Base-by-base conservation (phyloP, 2,888 invertebrate species). In the Thymelicus lineola region DNA sequence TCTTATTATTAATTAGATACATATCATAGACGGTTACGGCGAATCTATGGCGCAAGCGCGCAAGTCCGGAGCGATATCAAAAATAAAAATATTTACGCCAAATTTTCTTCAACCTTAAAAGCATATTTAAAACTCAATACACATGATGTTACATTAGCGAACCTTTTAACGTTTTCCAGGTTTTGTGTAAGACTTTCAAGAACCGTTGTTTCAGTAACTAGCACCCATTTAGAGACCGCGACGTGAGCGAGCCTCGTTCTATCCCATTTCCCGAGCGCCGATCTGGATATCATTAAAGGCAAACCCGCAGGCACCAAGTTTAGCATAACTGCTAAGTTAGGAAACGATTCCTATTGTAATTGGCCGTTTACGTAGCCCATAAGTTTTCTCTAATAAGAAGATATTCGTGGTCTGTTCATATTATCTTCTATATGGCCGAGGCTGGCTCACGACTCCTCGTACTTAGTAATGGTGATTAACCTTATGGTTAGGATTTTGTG, bases 361-460 rank as follows among this genome's bases (percentile, higher is more conserved):
- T 86, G 86, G 80, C 81, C 78, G 78, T 80, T 82, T 81, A 81
- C 84, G 84, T 83, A 78, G 81, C 71, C 80, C 75, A 84, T 87
- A 86, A 85, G 80, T 86, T 80, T 76, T 78, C 75, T 79, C 79
- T 86, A 86, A 87, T 86, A 80, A 82, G 81, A 78, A 77, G 79
- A 82, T 85, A 84, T 82, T 80, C 76, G 77, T 74, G 74, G 78
- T 79, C 79, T 77, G 80, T 81, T 81, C 80, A 79, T 79, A 78
- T 76, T 77, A 78, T 81, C 79, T 74, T 73, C 74, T 75, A 77
- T 76, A 79, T 80, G 79, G 78, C 80, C 73, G 71, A 71, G 72
- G 72, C 75, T 72, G 77, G 74, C 78, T 81, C 81, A 81, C 81
- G 80, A 82, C 75, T 79, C 73, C 71, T 71, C 66, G 71, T 73